These are phyloP conservation scores for Tillus elongatus DNA, from an alignment of 2,888 invertebrate genomes.

Conservation along the genomic window DNA sequence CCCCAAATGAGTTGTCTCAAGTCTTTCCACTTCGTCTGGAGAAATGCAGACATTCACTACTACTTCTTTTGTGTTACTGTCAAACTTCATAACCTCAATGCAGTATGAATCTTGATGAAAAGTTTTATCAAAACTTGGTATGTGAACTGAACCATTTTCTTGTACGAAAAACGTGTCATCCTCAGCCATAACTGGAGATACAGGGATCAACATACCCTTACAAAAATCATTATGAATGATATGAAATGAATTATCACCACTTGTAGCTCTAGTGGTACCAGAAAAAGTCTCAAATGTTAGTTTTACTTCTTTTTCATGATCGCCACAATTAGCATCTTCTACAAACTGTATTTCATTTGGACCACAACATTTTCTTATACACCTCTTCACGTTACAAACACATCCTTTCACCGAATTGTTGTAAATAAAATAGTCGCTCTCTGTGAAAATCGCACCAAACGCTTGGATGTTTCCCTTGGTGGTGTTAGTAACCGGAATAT, in stretches of 20 bases:
- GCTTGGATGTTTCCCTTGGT: too few species aligned
- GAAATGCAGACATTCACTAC: not conserved
- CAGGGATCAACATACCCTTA: not conserved
- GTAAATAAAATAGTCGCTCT: too few species aligned
- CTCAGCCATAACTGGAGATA: not conserved
- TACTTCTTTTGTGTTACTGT: not conserved
- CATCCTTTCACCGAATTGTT: conserved; percentile 9
- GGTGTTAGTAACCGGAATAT: too few species aligned
- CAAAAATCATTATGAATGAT: not conserved
- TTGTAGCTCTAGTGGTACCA: too few species aligned
- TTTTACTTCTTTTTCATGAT: too few species aligned
- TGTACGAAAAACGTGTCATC: conserved; percentile 1
- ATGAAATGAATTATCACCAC: not conserved
- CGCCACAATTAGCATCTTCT: not conserved
- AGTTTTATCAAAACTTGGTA: not conserved
- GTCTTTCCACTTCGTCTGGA: not conserved
- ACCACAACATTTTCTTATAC: conserved; percentile 14
- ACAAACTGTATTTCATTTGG: conserved; percentile 7
- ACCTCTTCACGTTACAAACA: conserved; percentile 13
- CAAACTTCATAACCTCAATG: not conserved
- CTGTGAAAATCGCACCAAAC: too few species aligned
- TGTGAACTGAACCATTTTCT: conserved; percentile 1
- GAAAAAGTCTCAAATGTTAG: too few species aligned
- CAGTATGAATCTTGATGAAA: not conserved
- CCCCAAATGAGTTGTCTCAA: too few species aligned